A percentile compares a stretch with the other conserved stretches of the same genome.
Evolutionary conservation across 2,797 vertebrate genomes (phyloP).

Genomic region (Gila robusta): DNA sequence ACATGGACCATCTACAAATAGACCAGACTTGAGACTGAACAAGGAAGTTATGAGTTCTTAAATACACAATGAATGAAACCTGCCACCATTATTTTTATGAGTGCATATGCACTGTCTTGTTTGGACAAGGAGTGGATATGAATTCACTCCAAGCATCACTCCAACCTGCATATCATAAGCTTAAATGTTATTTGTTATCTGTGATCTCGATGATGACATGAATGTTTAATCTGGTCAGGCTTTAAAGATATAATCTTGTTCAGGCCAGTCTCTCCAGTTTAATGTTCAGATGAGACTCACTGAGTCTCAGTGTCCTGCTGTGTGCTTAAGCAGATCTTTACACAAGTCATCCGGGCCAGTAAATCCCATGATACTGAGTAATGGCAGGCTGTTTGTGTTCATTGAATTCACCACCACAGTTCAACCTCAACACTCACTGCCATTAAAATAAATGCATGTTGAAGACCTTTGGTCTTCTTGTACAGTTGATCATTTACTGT

Average conservation of each 20-base stretch:
- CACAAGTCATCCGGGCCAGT: slow-evolving; percentile 20
- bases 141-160: no score
- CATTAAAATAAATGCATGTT: background rate
- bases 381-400: background rate
- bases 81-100: background rate
- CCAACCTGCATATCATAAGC: background rate
- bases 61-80: background rate
- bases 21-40: no score
- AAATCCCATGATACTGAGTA: slow-evolving; percentile 31
- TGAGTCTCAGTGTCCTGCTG: background rate
- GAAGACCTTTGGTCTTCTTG: background rate
- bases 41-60: background rate
- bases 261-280: background rate
- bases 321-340: slow-evolving; percentile 19
- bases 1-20: background rate
- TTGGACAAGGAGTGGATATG: background rate
- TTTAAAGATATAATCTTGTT: slow-evolving; percentile 24
- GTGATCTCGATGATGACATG: background rate
- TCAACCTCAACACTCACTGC: background rate
- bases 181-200: background rate
- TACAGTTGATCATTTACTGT: background rate
- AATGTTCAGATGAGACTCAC: background rate
- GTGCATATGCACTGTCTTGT: background rate
- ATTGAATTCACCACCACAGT: background rate
- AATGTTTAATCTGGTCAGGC: slow-evolving; percentile 20